phyloP scores from a whole-genome alignment of 1,140 invertebrate species.

The Camponotus floridanus region DNA sequence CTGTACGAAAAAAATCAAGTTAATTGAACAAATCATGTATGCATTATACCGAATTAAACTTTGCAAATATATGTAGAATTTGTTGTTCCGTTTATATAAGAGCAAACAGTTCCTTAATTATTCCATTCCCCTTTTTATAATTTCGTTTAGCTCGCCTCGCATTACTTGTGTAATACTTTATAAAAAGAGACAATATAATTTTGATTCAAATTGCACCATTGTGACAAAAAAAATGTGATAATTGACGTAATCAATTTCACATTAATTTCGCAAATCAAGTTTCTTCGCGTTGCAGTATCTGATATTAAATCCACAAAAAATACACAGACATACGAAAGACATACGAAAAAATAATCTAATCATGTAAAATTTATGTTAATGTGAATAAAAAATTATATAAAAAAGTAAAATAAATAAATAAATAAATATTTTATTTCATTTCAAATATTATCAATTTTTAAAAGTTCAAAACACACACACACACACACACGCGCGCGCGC shows the following conservation, averaged over 20 bases:
- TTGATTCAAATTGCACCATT: not conserved
- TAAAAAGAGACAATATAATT: not conserved
- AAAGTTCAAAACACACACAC: not conserved
- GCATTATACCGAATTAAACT: not conserved
- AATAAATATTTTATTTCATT: not conserved
- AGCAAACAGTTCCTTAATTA: not conserved
- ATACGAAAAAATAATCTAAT: not conserved
- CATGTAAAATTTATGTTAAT: not conserved
- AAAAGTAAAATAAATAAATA: not conserved
- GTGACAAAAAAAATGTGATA: not conserved
- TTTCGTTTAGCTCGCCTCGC: not conserved
- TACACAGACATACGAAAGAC: not conserved
- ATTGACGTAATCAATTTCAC: not conserved
- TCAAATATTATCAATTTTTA: slow-evolving; percentile 4
- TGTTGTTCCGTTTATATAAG: not conserved
- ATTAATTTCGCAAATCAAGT: not conserved
- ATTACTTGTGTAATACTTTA: not conserved
- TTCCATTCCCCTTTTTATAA: no score
- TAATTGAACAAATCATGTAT: not conserved
- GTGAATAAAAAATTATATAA: not conserved
- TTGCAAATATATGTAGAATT: not conserved
- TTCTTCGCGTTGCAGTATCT: not conserved
- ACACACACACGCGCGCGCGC: not conserved
- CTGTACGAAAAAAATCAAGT: not conserved
- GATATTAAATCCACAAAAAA: not conserved